Percentiles rank a stretch among this genome's conserved stretches.
Conservation (phyloP, 1,140 invertebrate species). For the Lasaia peninsularis region DNA sequence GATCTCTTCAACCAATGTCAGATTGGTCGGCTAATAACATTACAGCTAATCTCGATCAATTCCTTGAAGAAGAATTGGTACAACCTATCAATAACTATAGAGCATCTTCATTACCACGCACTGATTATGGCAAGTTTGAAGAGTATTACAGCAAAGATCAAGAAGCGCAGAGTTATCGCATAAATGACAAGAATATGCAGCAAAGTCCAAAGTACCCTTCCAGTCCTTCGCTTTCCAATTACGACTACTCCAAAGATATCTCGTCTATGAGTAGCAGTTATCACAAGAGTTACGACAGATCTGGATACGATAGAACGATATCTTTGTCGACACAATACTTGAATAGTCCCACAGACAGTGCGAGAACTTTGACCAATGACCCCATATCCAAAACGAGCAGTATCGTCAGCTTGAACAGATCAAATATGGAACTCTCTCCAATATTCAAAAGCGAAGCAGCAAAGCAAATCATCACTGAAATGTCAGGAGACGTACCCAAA, state of each 20-base stretch:
- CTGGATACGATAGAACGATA: slow-evolving; percentile 51
- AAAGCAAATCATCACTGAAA: slow-evolving; percentile 89
- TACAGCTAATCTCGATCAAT: slow-evolving; percentile 75
- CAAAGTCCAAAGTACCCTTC: slow-evolving; percentile 66
- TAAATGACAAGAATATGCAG: slow-evolving; percentile 55
- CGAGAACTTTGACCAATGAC: slow-evolving; percentile 64
- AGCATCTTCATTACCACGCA: slow-evolving; percentile 60
- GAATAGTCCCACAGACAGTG: slow-evolving; percentile 66
- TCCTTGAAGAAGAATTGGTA: slow-evolving; percentile 76
- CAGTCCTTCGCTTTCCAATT: slow-evolving; percentile 67
- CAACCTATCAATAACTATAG: slow-evolving; percentile 57
- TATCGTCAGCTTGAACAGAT: slow-evolving; percentile 59
- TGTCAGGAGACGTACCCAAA: slow-evolving; percentile 79
- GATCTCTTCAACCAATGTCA: slow-evolving; percentile 70
- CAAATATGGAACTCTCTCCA: slow-evolving; percentile 75
- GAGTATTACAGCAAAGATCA: slow-evolving; percentile 52
- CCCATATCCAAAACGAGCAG: slow-evolving; percentile 67
- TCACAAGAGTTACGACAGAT: slow-evolving; percentile 56
- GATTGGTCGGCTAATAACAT: slow-evolving; percentile 63
- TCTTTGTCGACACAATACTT: slow-evolving; percentile 62
- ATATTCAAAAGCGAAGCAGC: slow-evolving; percentile 92
- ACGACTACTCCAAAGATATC: slow-evolving; percentile 61
- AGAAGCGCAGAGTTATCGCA: slow-evolving; percentile 42
- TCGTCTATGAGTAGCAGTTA: slow-evolving; percentile 64
- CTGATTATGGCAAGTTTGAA: slow-evolving; percentile 56